phyloP scores from a whole-genome alignment of 2,888 invertebrate genomes.

The Drosophila villosipedis region DNA sequence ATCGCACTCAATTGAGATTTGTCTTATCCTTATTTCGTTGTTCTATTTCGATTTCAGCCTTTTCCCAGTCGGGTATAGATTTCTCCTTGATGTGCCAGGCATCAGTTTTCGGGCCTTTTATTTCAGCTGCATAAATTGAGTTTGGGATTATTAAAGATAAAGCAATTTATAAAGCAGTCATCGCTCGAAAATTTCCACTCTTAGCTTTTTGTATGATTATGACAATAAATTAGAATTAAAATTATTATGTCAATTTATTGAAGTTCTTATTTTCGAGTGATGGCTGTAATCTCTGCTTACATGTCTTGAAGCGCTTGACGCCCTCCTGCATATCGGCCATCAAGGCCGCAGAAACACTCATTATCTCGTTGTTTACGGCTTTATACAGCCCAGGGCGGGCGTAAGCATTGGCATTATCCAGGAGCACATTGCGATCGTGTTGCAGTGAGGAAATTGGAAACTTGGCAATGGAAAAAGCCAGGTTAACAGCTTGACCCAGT shows the following conservation, averaged over 20 bases:
- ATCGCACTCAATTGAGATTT: conserved; percentile 31
- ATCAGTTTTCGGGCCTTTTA: conserved; percentile 65
- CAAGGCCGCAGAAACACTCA: conserved; percentile 87
- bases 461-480: conserved; percentile 91
- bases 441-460: conserved; percentile 89
- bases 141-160: background rate
- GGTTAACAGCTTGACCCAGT: conserved; percentile 91
- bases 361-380: conserved; percentile 87
- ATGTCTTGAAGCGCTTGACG: conserved; percentile 89
- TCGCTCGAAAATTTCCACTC: background rate
- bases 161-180: background rate
- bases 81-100: conserved; percentile 84
- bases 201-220: background rate
- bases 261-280: background rate
- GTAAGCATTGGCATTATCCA: conserved; percentile 87
- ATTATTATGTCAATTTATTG: background rate
- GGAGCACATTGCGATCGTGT: conserved; percentile 86
- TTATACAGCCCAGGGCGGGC: conserved; percentile 88
- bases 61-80: conserved; percentile 88
- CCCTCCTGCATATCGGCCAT: conserved; percentile 88
- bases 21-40: conserved; percentile 33
- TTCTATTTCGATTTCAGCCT: conserved; percentile 85
- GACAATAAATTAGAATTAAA: background rate
- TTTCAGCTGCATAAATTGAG: conserved; percentile 54
- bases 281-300: conserved; percentile 81